Base-by-base conservation (phyloP, 2,888 invertebrate genomes). In the Erannis defoliaria region DNA sequence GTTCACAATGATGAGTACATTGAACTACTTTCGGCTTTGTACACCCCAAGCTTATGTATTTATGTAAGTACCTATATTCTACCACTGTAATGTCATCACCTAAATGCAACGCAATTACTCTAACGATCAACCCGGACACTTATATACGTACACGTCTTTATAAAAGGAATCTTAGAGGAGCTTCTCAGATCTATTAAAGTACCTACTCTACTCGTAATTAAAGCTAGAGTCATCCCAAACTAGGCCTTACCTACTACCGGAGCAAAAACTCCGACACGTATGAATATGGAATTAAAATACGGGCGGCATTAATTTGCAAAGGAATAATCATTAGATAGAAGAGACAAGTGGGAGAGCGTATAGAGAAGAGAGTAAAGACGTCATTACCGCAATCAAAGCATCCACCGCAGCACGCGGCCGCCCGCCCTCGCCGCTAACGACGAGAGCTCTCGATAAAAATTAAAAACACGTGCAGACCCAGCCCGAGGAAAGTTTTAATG, bases 401-500 rank as follows among this genome's bases (percentile, higher is more conserved):
- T 14, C 46, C 12, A 81, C 87, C 86, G 82, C 85, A 82, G 83
- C 79, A 78, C 78, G 79, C 66, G 58, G 53, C 58, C 40, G 49
- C 19, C 26, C 6, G 31, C 73, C 68, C 70, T 45, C 48, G 75
- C 71, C 82, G 78, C 81, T 89, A 89, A 90, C 90, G 89, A 90
- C 80, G 86, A 93, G 92, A 79, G 89, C 91, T 92, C 92, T 93
- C 93, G 92, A 93, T 93, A 93, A 92, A 93, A 93, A 93, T 92
- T 93, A 93, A 93, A 93, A 93, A 93, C 93, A 93, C 91, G 92
- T 92, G 92, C 92, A 89, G 85, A 85, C 88, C 86, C 87, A 85
- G 89, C 84, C 90, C 86, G 88, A 93, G 91, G 91, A 93, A 93
- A 93, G 86, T 93, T 93, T 93, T 93, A 93, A 93, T 93, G 93